Base-by-base conservation (phyloP, 2,888 invertebrate species). In the Agriopis leucophaearia region DNA sequence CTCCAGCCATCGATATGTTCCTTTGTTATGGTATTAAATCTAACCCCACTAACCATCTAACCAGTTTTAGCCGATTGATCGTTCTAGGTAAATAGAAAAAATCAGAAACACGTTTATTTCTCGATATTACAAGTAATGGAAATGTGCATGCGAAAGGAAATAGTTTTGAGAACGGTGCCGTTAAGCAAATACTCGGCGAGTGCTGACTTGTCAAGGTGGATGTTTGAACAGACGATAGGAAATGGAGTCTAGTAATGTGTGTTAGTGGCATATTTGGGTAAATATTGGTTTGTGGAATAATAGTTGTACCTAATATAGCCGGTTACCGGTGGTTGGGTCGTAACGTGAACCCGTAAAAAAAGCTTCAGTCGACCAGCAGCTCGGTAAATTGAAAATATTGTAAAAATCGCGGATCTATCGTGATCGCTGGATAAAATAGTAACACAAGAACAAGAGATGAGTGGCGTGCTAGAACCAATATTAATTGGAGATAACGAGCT, bases 191-290 rank as follows among this genome's bases (percentile, higher is more conserved):
- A 66, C 47, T 62, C 45, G 35, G 9, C 56, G n/a, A 13, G 13
- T 57, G 57, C 57, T 47, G 45, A 54, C 54, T 47, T 55, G 65
- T 48, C 50, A 50, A 50, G 55, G 55, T 50, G 54, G 40, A 38
- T 66, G 56, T 66, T 66, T 66, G 56, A 42, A 56, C 66, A 50
- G 44, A 48, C 60, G 18, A 56, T 44, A 60, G 66, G 56, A 50
- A 56, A 66, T 56, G 42, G 66, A 55, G 40, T 55, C 59, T 60
- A 48, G 59, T 42, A 55, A 59, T 44, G 59, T 52, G 35, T 9
- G 16, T 35, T 45, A 57, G 10, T 15, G 10, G 57, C 35, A 57
- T 45, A 15, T 45, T 35, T 45, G 9, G 47, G 36, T 35, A 57
- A 9, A 35, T 10, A 27, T 57, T 36, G 9, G 15, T 47, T 45